phyloP scores from a whole-genome alignment of 2,888 invertebrate species.

The Heliothis peltigera region DNA sequence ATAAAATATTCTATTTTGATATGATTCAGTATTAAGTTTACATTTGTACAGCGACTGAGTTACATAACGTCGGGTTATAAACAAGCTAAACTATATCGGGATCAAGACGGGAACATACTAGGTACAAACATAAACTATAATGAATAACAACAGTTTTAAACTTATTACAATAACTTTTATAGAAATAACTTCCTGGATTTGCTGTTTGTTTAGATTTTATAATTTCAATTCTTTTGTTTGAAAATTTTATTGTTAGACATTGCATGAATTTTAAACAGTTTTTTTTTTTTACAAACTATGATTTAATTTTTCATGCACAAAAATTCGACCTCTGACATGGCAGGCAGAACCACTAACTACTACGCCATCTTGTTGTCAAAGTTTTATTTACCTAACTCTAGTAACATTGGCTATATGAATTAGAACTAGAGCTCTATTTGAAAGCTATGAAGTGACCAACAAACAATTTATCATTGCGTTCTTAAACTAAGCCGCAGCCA shows the following conservation, averaged over 20 bases:
- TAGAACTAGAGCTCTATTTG: too few species aligned
- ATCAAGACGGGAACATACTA: slow-evolving; percentile 38
- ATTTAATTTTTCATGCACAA: too few species aligned
- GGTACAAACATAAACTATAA: slow-evolving; percentile 49
- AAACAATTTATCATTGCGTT: neutral
- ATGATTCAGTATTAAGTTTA: slow-evolving; percentile 32
- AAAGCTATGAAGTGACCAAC: too few species aligned
- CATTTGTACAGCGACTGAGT: slow-evolving; percentile 18
- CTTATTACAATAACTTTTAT: slow-evolving; percentile 50
- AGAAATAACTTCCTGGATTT: slow-evolving; percentile 42
- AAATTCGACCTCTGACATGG: too few species aligned
- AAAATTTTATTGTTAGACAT: neutral
- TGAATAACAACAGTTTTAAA: slow-evolving; percentile 47
- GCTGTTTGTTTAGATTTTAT: slow-evolving; percentile 32
- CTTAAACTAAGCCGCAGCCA: neutral
- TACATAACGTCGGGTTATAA: slow-evolving; percentile 41
- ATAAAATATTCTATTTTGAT: slow-evolving; percentile 24
- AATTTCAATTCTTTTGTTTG: too few species aligned
- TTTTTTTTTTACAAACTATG: too few species aligned
- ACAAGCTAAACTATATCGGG: slow-evolving; percentile 59
- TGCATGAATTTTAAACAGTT: too few species aligned
- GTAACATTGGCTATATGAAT: too few species aligned
- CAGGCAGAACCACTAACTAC: too few species aligned
- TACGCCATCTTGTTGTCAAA: too few species aligned
- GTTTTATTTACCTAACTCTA: too few species aligned